Conservation (phyloP, 2,113 vertebrate genomes). For the Eurystomus gularis region DNA sequence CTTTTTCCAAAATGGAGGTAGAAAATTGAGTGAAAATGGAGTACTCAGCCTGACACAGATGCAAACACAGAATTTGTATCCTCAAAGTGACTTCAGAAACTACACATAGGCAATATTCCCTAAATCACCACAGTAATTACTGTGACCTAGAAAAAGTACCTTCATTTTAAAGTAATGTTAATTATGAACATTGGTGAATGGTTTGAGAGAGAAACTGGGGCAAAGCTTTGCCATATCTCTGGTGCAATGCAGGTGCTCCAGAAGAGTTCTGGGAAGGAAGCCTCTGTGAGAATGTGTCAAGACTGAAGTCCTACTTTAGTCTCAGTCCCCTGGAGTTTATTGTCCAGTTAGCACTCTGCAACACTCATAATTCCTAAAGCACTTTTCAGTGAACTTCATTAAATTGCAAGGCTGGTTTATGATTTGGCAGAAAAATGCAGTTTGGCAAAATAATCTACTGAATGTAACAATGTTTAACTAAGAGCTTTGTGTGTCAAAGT, state of each 20-base stretch:
- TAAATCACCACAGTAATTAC: conserved; percentile 49
- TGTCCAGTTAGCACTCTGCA: not conserved
- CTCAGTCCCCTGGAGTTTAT: not conserved
- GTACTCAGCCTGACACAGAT: conserved; percentile 27
- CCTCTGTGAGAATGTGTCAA: not conserved
- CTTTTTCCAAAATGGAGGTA: not conserved
- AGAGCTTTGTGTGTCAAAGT: not conserved
- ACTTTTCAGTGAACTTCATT: not conserved
- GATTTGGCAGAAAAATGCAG: not conserved
- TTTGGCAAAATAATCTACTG: not conserved
- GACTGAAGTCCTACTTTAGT: not conserved
- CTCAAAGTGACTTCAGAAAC: not conserved
- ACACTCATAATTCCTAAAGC: not conserved
- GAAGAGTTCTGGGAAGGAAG: not conserved
- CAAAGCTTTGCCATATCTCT: not conserved
- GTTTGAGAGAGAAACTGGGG: conserved; percentile 8
- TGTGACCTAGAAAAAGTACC: conserved; percentile 35
- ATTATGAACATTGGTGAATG: not conserved
- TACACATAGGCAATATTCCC: conserved; percentile 39
- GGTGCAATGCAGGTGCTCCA: not conserved
- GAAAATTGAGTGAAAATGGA: not conserved
- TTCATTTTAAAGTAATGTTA: conserved; percentile 17
- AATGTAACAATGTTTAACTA: not conserved
- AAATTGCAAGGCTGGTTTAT: not conserved
- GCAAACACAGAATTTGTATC: not conserved